Percentiles rank a stretch among this genome's conserved stretches.
phyloP scores from a whole-genome alignment of 2,888 invertebrate species.

The Diaprepes abbreviatus region DNA sequence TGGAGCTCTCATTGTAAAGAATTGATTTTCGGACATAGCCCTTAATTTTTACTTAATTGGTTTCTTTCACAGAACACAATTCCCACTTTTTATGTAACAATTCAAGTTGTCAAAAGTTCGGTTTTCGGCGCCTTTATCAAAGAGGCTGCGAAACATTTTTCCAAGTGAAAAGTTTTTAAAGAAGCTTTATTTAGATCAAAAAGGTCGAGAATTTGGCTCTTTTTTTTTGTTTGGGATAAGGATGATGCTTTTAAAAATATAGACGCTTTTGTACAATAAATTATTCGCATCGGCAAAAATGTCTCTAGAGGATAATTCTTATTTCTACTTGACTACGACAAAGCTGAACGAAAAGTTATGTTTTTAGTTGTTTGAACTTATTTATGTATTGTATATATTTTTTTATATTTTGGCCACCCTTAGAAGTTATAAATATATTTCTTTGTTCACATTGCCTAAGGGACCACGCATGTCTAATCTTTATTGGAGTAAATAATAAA shows the following conservation, averaged over 20 bases:
- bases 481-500: too few species aligned
- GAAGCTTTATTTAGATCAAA: conserved; percentile 5
- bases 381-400: too few species aligned
- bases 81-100: neutral
- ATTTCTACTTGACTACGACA: too few species aligned
- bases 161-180: conserved; percentile 13
- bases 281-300: neutral
- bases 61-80: neutral
- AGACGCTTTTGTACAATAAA: neutral
- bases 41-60: neutral
- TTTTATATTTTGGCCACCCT: too few species aligned
- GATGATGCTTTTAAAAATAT: conserved; percentile 3
- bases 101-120: conserved; percentile 2
- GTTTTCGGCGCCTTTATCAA: neutral
- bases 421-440: too few species aligned
- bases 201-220: neutral
- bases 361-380: too few species aligned
- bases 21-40: too few species aligned
- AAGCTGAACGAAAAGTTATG: too few species aligned
- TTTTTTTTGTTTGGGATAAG: conserved; percentile 2
- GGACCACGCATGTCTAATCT: too few species aligned
- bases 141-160: neutral
- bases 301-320: neutral
- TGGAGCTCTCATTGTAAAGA: too few species aligned
- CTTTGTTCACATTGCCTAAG: too few species aligned